Conservation (phyloP, 2,113 vertebrate species). For the Herpetotheres cachinnans region DNA sequence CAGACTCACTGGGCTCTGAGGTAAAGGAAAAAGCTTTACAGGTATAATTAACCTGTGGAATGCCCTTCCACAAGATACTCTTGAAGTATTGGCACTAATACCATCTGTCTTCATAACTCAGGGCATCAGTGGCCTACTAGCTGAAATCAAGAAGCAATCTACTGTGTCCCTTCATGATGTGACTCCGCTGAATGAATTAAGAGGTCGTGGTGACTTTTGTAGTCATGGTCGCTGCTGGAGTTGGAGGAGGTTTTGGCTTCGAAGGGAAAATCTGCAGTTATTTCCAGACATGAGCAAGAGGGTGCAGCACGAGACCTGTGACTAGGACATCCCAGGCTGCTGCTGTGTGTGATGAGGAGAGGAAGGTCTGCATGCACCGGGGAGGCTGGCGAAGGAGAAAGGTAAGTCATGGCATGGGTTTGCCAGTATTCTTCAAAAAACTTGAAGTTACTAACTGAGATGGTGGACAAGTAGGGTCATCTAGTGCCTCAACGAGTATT, state of each 20-base stretch:
- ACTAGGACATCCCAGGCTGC: neutral
- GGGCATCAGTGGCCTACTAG: neutral
- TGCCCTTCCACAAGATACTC: neutral
- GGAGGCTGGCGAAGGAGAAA: neutral
- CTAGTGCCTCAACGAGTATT: neutral
- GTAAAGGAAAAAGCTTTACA: neutral
- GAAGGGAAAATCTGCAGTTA: neutral
- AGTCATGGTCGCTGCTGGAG: neutral
- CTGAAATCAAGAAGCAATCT: neutral
- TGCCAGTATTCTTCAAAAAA: neutral
- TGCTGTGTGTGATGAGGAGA: neutral
- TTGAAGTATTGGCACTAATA: neutral
- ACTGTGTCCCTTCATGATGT: neutral
- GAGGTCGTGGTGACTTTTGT: neutral
- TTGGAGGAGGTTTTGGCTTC: neutral
- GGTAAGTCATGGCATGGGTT: neutral
- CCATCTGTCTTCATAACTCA: constrained; percentile 2
- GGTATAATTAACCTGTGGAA: constrained; percentile 31
- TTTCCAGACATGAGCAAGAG: neutral
- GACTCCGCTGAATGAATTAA: neutral
- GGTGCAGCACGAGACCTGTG: neutral
- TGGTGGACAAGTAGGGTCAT: neutral
- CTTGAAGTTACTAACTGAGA: neutral
- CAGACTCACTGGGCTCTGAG: neutral
- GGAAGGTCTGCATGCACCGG: neutral